These are phyloP conservation scores for Schizothorax lantsangensis DNA, from an alignment of 2,797 vertebrate genomes.

Conservation along the genomic window DNA sequence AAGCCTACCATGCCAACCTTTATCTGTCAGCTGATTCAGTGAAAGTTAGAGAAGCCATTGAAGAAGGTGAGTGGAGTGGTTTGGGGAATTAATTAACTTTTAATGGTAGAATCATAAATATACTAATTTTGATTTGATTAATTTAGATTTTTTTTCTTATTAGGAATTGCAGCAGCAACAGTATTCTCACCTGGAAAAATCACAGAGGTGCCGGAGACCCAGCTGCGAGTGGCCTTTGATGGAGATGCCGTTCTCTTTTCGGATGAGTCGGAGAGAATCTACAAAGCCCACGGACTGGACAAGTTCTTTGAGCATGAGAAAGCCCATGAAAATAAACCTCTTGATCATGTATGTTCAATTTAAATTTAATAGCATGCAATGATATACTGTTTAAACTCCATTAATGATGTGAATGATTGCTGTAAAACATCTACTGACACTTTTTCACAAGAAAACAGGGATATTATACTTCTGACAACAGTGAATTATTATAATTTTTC, in stretches of 20 bases:
- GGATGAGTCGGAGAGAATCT: conserved; percentile 92
- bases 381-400: neutral
- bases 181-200: conserved; percentile 89
- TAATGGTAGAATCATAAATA: conserved; percentile 33
- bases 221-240: conserved; percentile 93
- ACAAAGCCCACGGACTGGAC: conserved; percentile 90
- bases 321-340: conserved; percentile 88
- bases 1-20: conserved; percentile 94
- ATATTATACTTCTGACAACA: neutral
- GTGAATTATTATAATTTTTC: neutral
- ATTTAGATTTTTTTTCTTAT: neutral
- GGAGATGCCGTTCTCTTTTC: conserved; percentile 95
- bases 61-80: conserved; percentile 82
- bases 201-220: conserved; percentile 84
- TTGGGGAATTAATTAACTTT: neutral
- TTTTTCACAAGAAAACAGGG: neutral
- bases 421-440: neutral
- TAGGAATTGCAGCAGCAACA: conserved; percentile 94
- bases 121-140: neutral
- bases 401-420: neutral
- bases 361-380: neutral
- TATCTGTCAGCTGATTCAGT: conserved; percentile 90
- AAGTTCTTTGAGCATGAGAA: conserved; percentile 95
- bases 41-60: conserved; percentile 93
- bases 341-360: conserved; percentile 85